Evolutionary conservation across 2,888 invertebrate species (phyloP).

Genomic region (Apomyelois bistriatella): DNA sequence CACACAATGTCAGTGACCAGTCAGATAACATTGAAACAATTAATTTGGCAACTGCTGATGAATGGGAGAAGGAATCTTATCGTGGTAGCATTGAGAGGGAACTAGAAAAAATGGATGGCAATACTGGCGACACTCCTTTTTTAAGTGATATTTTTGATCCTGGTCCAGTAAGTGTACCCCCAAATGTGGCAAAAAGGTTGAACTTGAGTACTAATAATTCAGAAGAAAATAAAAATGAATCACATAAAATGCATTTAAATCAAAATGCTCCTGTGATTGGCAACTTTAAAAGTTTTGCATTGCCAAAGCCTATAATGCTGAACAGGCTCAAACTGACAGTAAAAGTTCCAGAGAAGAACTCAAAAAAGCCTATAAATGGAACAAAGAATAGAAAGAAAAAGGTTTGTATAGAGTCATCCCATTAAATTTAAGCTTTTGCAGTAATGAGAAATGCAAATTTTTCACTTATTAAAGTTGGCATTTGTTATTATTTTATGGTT

Average conservation of each 20-base stretch:
- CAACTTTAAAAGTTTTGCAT: constrained; percentile 74
- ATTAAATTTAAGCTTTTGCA: not conserved
- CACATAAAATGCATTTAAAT: constrained; percentile 34
- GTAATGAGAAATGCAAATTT: not conserved
- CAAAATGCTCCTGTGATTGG: constrained; percentile 66
- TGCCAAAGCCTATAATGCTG: constrained; percentile 71
- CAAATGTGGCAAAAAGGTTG: constrained; percentile 49
- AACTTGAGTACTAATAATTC: constrained; percentile 49
- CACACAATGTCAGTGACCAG: constrained; percentile 22
- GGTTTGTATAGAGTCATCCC: constrained; percentile 55
- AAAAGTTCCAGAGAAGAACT: constrained; percentile 52
- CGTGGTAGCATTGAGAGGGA: constrained; percentile 63
- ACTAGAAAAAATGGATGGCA: constrained; percentile 57
- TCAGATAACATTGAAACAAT: constrained; percentile 49
- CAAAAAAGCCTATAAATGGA: constrained; percentile 39
- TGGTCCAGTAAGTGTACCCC: constrained; percentile 51
- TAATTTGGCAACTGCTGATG: constrained; percentile 69
- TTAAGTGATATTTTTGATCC: constrained; percentile 75
- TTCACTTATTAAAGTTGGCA: not conserved
- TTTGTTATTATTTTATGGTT: constrained; percentile 4
- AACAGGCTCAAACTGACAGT: constrained; percentile 68
- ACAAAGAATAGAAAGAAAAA: constrained; percentile 58
- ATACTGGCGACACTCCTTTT: constrained; percentile 65
- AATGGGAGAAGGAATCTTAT: constrained; percentile 67
- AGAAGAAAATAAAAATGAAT: constrained; percentile 39